Evolutionary conservation across 2,888 invertebrate genomes (phyloP).

Genomic region (Syritta pipiens): DNA sequence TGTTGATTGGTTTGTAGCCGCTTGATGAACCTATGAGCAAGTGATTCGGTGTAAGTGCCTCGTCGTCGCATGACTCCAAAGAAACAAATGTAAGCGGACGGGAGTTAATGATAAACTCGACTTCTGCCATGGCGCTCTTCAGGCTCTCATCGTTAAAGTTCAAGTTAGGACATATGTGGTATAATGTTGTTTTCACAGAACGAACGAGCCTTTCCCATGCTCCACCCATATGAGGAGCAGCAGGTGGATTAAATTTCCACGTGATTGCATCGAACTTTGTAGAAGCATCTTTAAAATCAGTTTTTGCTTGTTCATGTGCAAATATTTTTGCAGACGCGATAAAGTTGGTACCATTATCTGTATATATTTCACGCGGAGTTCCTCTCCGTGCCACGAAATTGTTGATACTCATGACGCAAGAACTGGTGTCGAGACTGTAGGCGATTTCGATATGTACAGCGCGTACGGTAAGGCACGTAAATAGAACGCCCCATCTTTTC

Average conservation of each 20-base stretch:
- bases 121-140: not conserved
- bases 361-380: not conserved
- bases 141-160: not conserved
- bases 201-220: conserved; percentile 7
- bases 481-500: conserved; percentile 10
- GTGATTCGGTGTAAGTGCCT: no score
- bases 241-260: conserved; percentile 2
- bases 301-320: not conserved
- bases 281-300: not conserved
- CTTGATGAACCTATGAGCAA: no score
- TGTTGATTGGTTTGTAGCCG: no score
- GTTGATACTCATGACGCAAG: not conserved
- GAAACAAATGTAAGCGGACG: not conserved
- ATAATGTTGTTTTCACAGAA: conserved; percentile 3
- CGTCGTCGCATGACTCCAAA: no score
- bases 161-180: not conserved
- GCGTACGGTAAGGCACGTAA: conserved; percentile 20
- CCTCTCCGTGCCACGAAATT: not conserved
- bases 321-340: not conserved
- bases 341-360: conserved; percentile 1
- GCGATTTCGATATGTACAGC: conserved; percentile 62
- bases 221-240: conserved; percentile 4
- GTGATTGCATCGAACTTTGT: not conserved
- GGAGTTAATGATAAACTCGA: not conserved
- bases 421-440: conserved; percentile 6